Conservation (phyloP, 2,888 invertebrate genomes). For the Euspilapteryx auroguttella region DNA sequence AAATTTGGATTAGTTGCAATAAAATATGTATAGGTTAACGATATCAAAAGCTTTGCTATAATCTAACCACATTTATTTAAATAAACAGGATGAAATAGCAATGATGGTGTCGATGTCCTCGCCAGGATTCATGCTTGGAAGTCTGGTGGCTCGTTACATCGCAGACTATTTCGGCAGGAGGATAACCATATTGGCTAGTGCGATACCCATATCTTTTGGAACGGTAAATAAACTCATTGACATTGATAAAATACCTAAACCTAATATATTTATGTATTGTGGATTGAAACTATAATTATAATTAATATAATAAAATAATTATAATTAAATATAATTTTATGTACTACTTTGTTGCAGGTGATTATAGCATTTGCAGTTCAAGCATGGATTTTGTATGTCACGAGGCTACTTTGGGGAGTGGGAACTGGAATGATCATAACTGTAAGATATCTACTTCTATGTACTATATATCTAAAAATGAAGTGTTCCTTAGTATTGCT, state of each 20-base stretch:
- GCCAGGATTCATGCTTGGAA: constrained; percentile 32
- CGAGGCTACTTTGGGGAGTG: constrained; percentile 46
- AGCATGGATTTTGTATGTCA: constrained; percentile 40
- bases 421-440: constrained; percentile 43
- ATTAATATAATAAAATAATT: too few relatives aligned
- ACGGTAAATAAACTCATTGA: too few relatives aligned
- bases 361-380: constrained; percentile 28
- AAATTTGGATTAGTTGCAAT: not conserved
- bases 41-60: not conserved
- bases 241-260: too few relatives aligned
- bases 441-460: too few relatives aligned
- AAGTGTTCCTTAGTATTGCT: too few relatives aligned
- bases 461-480: too few relatives aligned
- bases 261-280: too few relatives aligned
- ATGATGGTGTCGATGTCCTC: constrained; percentile 29
- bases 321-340: too few relatives aligned
- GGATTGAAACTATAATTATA: too few relatives aligned
- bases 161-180: constrained; percentile 32
- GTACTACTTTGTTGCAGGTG: constrained; percentile 20
- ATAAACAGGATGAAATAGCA: constrained; percentile 21
- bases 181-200: constrained; percentile 24
- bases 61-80: not conserved
- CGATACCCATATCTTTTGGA: constrained; percentile 22
- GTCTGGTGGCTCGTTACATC: constrained; percentile 24
- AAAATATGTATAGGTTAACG: not conserved